Evolutionary conservation across 2,888 invertebrate genomes (phyloP).

Genomic region (Protodeltote pygarga): DNA sequence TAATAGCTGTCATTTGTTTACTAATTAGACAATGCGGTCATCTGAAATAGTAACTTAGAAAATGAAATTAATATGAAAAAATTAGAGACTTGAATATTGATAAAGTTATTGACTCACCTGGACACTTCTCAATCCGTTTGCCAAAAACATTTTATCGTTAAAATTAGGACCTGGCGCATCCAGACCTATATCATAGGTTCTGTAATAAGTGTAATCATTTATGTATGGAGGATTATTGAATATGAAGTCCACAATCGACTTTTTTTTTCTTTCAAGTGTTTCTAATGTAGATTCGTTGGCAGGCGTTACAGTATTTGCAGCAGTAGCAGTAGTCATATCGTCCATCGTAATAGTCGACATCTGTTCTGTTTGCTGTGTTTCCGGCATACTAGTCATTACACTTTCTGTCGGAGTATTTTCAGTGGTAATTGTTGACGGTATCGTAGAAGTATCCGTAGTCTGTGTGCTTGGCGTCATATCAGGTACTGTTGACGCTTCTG

Average conservation of each 20-base stretch:
- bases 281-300: constrained; percentile 61
- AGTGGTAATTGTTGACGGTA: constrained; percentile 11
- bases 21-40: too few species aligned
- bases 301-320: constrained; percentile 44
- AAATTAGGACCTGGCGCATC: constrained; percentile 56
- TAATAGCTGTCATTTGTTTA: too few species aligned
- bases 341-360: constrained; percentile 29
- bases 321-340: constrained; percentile 43
- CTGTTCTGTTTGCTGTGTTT: constrained; percentile 37
- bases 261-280: constrained; percentile 74
- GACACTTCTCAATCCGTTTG: constrained; percentile 76
- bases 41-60: too few species aligned
- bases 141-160: constrained; percentile 73
- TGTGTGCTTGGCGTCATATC: constrained; percentile 20
- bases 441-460: constrained; percentile 27
- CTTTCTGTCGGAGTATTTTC: constrained; percentile 27
- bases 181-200: constrained; percentile 72
- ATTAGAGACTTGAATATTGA: not conserved
- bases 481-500: constrained; percentile 16
- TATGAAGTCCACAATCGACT: constrained; percentile 77
- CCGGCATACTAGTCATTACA: constrained; percentile 20
- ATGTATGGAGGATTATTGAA: constrained; percentile 75
- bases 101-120: constrained; percentile 61
- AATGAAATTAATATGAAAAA: too few species aligned
- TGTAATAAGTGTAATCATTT: constrained; percentile 73